A percentile compares a stretch with the other conserved stretches of the same genome.
Evolutionary conservation across 2,797 vertebrate species (phyloP).

Genomic region (Squalus acanthias): DNA sequence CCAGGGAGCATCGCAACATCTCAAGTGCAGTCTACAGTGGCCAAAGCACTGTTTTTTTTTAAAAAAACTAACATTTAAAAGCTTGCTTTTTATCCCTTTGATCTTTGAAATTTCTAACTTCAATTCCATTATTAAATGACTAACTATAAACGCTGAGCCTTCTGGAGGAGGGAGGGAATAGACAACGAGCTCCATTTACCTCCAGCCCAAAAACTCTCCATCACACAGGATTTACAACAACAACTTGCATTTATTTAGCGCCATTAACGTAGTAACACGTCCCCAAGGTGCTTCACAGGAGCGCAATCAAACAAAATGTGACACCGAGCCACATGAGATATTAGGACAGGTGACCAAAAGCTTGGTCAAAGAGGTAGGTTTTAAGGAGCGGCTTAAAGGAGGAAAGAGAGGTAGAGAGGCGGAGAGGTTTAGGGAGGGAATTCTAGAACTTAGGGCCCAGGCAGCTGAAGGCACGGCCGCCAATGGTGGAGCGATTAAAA

Average conservation of each 20-base stretch:
- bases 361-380: not conserved
- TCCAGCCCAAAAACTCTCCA: too few relatives aligned
- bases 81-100: not conserved
- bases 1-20: not conserved
- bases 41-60: not conserved
- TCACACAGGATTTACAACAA: not conserved
- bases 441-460: not conserved
- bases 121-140: not conserved
- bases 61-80: not conserved
- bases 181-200: not conserved
- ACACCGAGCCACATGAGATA: not conserved
- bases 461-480: not conserved
- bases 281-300: not conserved
- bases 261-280: not conserved
- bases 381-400: not conserved
- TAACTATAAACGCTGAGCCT: not conserved
- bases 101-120: not conserved
- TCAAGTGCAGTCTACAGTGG: not conserved
- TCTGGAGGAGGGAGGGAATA: not conserved
- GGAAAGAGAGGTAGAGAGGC: not conserved
- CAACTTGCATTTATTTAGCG: not conserved
- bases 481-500: not conserved
- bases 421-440: not conserved
- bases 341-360: not conserved
- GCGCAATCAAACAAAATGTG: not conserved